phyloP scores from a whole-genome alignment of 2,113 vertebrate genomes.

The Megaceryle torquata region DNA sequence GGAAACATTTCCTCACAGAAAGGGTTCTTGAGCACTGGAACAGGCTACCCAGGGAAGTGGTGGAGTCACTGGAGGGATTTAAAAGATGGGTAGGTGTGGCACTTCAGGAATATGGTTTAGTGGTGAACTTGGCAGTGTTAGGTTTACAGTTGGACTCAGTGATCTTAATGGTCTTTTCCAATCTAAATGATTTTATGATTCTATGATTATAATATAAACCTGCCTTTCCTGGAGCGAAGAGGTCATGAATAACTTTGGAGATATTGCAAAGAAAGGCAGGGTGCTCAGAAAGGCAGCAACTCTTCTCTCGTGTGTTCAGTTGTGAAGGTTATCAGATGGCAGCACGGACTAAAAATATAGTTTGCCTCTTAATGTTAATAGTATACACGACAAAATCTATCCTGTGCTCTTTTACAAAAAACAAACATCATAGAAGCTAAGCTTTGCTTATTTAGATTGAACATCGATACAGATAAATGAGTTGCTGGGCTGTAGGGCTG shows the following conservation, averaged over 20 bases:
- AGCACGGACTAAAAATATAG: background rate
- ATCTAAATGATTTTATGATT: background rate
- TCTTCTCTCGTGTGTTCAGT: background rate
- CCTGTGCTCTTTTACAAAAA: background rate
- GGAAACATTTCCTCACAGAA: background rate
- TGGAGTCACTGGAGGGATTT: background rate
- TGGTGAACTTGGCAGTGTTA: background rate
- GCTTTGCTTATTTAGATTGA: background rate
- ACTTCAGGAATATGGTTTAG: background rate
- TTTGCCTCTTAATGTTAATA: background rate
- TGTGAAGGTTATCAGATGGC: background rate
- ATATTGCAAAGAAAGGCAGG: background rate
- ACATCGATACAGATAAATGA: background rate
- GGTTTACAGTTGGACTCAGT: background rate
- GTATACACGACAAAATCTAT: background rate
- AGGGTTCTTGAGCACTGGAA: background rate
- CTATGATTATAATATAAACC: background rate
- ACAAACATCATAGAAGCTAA: background rate
- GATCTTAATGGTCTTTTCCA: background rate
- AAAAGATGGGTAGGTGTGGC: background rate
- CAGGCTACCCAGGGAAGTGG: background rate
- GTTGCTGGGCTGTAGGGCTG: background rate
- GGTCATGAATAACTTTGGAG: background rate
- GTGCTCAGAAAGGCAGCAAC: background rate
- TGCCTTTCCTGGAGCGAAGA: background rate